Base-by-base conservation (phyloP, 1,140 invertebrate species). In the Galleria mellonella region DNA sequence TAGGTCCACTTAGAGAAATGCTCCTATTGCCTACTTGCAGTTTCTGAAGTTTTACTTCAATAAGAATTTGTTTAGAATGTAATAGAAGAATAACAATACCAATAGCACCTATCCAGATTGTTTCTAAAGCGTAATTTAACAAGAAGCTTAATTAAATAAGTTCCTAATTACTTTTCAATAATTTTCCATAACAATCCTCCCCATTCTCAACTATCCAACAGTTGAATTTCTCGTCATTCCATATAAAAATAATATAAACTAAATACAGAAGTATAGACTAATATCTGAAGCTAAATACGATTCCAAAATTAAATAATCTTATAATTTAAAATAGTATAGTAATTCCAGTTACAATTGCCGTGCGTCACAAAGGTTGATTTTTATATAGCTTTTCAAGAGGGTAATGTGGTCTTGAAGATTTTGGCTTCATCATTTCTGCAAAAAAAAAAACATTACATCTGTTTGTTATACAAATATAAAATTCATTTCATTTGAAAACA, bases 371-470 rank as follows among this genome's bases (percentile, higher is more conserved):
- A 36, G 62, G 59, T 55, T 57, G 46, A 58, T 66, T 48, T 73
- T 75, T 76, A 64, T 63, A 65, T 47, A 60, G 49, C 60, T 49
- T 69, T 71, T 73, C 59, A 54, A 56, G 60, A 47, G 68, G 62
- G 51, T 65, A 55, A 54, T 50, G 64, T 45, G 60, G 53, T 50
- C 56, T 62, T 47, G 61, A 27, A 55, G 64, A 56, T 43, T 73
- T 78, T 53, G 62, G 67, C 67, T 76, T 77, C 77, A 69, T 58
- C 62, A 82, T 84, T 72, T 82, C 81, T 84, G 81, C 43, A 83
- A 83, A 56, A 46, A 43, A 62, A 55, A 60, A 45, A 32, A 38
- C 1, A 36, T 13, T 12, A 40, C 6, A 40, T 40, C n/a, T n/a
- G n/a, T n/a, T n/a, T n/a, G n/a, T n/a, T n/a, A n/a, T n/a, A n/a